phyloP scores from a whole-genome alignment of 2,113 vertebrate species.

The Thinocorus orbignyianus region DNA sequence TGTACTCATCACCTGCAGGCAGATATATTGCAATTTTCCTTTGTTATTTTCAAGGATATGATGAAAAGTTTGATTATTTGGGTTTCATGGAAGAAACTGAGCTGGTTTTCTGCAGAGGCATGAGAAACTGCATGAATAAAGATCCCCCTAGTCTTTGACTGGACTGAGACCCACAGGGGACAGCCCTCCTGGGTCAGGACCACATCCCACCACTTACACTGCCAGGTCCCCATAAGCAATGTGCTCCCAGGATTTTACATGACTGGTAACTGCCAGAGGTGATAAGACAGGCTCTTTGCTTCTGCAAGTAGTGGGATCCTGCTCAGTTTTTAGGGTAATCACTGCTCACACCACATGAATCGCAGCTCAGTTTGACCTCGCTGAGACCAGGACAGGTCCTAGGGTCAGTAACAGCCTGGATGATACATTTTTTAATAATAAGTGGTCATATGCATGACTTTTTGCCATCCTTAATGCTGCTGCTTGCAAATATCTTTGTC shows the following conservation, averaged over 20 bases:
- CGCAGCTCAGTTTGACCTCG: not conserved
- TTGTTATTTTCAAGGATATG: not conserved
- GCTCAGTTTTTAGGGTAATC: not conserved
- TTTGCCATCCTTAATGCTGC: not conserved
- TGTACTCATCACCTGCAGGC: not conserved
- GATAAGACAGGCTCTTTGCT: not conserved
- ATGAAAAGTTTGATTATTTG: not conserved
- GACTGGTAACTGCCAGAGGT: not conserved
- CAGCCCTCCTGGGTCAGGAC: not conserved
- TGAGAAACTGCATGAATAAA: not conserved
- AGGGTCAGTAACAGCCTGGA: not conserved
- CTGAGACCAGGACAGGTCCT: not conserved
- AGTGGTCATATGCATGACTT: not conserved
- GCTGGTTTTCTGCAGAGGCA: not conserved
- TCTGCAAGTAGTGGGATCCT: not conserved
- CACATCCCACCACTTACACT: not conserved
- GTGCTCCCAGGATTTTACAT: not conserved
- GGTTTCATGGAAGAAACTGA: not conserved
- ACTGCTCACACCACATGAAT: rapidly evolving
- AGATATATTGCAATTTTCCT: not conserved
- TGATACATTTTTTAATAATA: not conserved
- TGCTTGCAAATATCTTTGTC: not conserved
- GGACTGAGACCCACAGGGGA: not conserved
- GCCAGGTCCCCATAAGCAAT: rapidly evolving
- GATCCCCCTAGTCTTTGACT: not conserved